phyloP scores from a whole-genome alignment of 1,140 invertebrate species.

The Conus betulinus region DNA sequence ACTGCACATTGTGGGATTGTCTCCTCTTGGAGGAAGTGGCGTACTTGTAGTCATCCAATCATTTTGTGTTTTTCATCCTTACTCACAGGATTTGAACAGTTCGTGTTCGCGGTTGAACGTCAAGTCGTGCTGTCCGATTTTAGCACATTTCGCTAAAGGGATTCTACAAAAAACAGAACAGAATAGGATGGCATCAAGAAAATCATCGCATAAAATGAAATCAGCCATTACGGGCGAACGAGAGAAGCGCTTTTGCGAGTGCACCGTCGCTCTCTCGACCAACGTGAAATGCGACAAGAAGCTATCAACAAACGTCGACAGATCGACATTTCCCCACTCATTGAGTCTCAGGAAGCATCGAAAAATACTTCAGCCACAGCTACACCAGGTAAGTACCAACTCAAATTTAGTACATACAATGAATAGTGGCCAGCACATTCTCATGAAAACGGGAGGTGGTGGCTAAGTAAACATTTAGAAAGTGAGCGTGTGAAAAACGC shows the following conservation, averaged over 20 bases:
- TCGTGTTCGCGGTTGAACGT: neutral
- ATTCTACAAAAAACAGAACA: too few relatives aligned
- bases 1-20: neutral
- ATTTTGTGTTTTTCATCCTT: neutral
- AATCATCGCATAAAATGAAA: slow-evolving; percentile 46
- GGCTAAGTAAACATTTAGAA: too few relatives aligned
- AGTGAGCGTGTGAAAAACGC: too few relatives aligned
- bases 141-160: too few relatives aligned
- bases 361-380: slow-evolving; percentile 3
- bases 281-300: slow-evolving; percentile 50
- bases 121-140: neutral
- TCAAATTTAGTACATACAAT: too few relatives aligned
- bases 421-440: too few relatives aligned
- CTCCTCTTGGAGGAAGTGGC: neutral
- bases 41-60: neutral
- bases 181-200: slow-evolving; percentile 13
- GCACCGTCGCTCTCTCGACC: slow-evolving; percentile 52
- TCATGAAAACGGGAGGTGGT: too few relatives aligned
- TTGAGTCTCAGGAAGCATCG: slow-evolving; percentile 38
- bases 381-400: neutral
- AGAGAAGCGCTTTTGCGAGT: slow-evolving; percentile 40
- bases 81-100: slow-evolving; percentile 28
- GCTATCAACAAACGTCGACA: slow-evolving; percentile 48
- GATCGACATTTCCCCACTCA: slow-evolving; percentile 45
- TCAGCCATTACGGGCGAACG: slow-evolving; percentile 35